phyloP scores from a whole-genome alignment of 2,888 invertebrate genomes.

The Sesia bembeciformis region DNA sequence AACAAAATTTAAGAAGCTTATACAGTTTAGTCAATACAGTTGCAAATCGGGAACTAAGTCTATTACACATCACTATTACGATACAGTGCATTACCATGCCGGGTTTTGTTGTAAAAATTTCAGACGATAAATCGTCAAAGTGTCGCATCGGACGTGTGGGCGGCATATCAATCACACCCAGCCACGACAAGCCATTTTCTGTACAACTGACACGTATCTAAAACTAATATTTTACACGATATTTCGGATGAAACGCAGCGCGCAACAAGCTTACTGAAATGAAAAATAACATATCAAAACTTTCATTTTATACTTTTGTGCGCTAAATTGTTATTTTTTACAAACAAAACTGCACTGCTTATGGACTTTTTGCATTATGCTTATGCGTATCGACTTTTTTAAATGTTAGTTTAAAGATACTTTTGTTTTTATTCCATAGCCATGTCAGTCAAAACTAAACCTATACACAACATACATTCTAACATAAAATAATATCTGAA shows the following conservation, averaged over 20 bases:
- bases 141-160: constrained; percentile 26
- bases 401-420: too few species aligned
- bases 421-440: too few species aligned
- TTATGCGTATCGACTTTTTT: too few species aligned
- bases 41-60: not conserved
- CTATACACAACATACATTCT: too few species aligned
- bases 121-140: constrained; percentile 38
- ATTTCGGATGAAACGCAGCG: constrained; percentile 3
- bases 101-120: constrained; percentile 29
- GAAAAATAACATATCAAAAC: not conserved
- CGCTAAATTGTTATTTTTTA: too few species aligned
- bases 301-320: not conserved
- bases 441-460: too few species aligned
- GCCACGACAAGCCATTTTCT: constrained; percentile 33
- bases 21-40: too few species aligned
- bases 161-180: constrained; percentile 40
- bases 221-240: constrained; percentile 31
- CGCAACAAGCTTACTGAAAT: constrained; percentile 3
- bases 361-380: too few species aligned
- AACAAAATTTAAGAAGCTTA: too few species aligned
- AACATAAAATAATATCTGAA: too few species aligned
- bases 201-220: constrained; percentile 38
- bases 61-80: not conserved
- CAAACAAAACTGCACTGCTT: too few species aligned
- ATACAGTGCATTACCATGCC: constrained; percentile 17